phyloP scores from a whole-genome alignment of 2,113 vertebrate genomes.

The Silurus glanis region DNA sequence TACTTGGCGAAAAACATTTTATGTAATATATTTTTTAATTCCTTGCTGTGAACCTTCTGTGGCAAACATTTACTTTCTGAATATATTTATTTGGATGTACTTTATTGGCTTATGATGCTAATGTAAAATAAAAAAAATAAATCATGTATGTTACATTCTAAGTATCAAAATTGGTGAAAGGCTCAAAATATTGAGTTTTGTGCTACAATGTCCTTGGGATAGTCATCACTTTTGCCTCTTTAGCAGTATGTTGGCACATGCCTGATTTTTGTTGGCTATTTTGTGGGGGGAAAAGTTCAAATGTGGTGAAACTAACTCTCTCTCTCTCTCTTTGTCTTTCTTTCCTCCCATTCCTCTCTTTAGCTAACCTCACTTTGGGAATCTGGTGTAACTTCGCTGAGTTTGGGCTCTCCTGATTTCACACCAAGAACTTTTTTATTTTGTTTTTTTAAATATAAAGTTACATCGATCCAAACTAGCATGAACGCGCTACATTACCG shows the following conservation, averaged over 20 bases:
- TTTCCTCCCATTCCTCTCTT: constrained; percentile 57
- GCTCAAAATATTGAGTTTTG: background rate
- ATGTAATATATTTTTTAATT: background rate
- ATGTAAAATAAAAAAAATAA: background rate
- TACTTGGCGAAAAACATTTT: background rate
- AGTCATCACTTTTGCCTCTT: background rate
- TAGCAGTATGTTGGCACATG: background rate
- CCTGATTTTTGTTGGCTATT: constrained; percentile 3
- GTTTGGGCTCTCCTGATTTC: constrained; percentile 73
- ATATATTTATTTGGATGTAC: background rate
- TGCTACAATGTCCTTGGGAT: background rate
- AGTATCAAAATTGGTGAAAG: background rate
- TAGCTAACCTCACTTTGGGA: constrained; percentile 90
- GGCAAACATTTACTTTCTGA: background rate
- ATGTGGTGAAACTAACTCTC: constrained; percentile 51
- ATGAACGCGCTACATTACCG: constrained; percentile 59
- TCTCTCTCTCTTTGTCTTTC: constrained; percentile 29
- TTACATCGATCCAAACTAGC: constrained; percentile 64
- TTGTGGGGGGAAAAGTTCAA: constrained; percentile 2
- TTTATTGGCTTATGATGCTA: background rate
- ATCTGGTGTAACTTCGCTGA: constrained; percentile 75
- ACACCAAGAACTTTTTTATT: constrained; percentile 69
- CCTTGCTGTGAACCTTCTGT: background rate
- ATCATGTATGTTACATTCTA: background rate
- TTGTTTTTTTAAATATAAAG: background rate